Evolutionary conservation across 2,888 invertebrate genomes (phyloP).

Genomic region (Parnassius mnemosyne): DNA sequence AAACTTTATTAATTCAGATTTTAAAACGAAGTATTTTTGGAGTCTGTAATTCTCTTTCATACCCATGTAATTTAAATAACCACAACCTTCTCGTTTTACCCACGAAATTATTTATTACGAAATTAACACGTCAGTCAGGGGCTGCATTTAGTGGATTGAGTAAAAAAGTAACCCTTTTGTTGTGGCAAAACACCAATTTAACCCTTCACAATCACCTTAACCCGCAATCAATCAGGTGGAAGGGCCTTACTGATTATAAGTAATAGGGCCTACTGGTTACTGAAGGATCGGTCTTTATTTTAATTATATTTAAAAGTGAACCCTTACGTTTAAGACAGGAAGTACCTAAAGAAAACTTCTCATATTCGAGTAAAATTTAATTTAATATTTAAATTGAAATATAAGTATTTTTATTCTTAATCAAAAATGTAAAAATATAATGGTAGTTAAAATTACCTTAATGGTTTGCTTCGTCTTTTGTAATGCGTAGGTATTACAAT

Average conservation of each 20-base stretch:
- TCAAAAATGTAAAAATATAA: no score
- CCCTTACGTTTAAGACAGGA: not conserved
- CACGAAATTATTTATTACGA: constrained; percentile 54
- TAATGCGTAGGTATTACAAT: no score
- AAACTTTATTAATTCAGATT: no score
- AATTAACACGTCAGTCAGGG: constrained; percentile 70
- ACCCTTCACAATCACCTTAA: constrained; percentile 49
- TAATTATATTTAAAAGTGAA: constrained; percentile 24
- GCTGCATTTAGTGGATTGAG: constrained; percentile 49
- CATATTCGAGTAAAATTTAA: no score
- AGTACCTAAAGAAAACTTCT: not conserved
- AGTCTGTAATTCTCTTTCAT: not conserved
- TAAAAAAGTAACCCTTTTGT: constrained; percentile 61
- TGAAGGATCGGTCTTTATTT: constrained; percentile 19
- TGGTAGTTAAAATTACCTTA: no score
- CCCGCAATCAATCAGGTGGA: constrained; percentile 63
- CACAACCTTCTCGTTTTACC: constrained; percentile 12
- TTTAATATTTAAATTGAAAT: no score
- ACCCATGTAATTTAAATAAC: constrained; percentile 23
- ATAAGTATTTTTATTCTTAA: no score
- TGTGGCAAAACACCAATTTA: constrained; percentile 49
- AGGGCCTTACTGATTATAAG: constrained; percentile 42
- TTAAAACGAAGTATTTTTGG: constrained; percentile 1
- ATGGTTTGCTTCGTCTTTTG: no score
- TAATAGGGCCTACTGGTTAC: constrained; percentile 50